These are phyloP conservation scores for Mellivora capensis DNA, from an alignment of 2,113 vertebrate genomes.

Conservation along the genomic window DNA sequence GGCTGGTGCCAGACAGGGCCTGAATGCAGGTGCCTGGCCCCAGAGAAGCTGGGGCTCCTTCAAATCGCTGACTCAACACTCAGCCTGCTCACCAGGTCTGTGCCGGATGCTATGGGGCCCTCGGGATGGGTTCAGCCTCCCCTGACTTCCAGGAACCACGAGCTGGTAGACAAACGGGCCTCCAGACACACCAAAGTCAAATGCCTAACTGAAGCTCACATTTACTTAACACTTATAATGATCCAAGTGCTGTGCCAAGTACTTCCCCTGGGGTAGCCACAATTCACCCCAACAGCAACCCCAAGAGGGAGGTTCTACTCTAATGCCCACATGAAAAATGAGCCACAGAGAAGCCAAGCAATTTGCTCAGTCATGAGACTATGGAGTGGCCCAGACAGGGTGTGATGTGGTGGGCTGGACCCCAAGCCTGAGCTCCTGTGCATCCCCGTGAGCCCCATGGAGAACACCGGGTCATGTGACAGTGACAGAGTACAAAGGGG, in stretches of 20 bases:
- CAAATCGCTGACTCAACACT: background rate
- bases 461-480: background rate
- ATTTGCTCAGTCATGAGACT: background rate
- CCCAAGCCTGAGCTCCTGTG: background rate
- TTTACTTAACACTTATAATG: background rate
- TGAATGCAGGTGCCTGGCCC: background rate
- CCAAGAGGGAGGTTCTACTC: background rate
- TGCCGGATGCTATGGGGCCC: background rate
- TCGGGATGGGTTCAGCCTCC: background rate
- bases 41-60: background rate
- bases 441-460: background rate
- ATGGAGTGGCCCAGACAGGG: fast-evolving
- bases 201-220: fast-evolving
- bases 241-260: background rate
- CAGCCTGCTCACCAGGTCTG: background rate
- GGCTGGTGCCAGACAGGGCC: background rate
- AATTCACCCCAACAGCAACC: background rate
- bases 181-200: background rate
- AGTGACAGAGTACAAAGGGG: background rate
- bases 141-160: background rate
- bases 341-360: background rate
- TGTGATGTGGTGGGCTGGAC: background rate
- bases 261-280: background rate
- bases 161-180: background rate
- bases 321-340: background rate